Percentiles rank a stretch among this genome's conserved stretches.
phyloP scores from a whole-genome alignment of 2,113 vertebrate genomes.

The Candoia aspera region DNA sequence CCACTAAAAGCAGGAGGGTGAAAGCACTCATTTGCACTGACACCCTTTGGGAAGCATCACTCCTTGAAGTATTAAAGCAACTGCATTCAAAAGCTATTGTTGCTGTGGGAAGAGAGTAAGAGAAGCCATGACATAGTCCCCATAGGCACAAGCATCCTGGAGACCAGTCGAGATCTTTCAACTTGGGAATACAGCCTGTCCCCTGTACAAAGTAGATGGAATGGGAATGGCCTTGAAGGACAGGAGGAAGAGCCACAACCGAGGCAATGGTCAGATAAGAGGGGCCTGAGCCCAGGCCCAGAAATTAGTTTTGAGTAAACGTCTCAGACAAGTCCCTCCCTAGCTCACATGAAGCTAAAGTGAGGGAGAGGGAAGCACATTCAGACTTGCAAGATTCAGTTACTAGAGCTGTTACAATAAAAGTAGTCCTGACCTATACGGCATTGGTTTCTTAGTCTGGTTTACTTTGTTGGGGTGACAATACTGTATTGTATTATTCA shows the following conservation, averaged over 20 bases:
- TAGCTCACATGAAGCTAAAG: background rate
- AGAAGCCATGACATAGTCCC: background rate
- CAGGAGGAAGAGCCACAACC: background rate
- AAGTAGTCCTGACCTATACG: background rate
- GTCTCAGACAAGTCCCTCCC: background rate
- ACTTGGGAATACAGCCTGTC: background rate
- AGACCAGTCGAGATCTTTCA: background rate
- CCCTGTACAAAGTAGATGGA: background rate
- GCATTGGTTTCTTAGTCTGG: background rate
- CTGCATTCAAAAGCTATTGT: background rate
- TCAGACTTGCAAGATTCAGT: background rate
- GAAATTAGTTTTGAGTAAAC: background rate
- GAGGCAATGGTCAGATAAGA: background rate
- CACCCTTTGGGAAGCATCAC: background rate
- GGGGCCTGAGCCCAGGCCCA: background rate
- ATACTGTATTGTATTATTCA: rapidly evolving
- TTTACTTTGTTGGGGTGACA: rapidly evolving
- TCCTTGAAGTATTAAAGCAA: background rate
- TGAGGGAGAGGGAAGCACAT: background rate
- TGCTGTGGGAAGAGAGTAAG: background rate
- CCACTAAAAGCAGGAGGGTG: background rate
- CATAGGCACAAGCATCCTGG: background rate
- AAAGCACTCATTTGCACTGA: background rate
- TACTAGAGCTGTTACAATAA: background rate
- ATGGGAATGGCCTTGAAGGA: background rate